Base-by-base conservation (phyloP, 2,888 invertebrate species). In the Odontomyia ornata region DNA sequence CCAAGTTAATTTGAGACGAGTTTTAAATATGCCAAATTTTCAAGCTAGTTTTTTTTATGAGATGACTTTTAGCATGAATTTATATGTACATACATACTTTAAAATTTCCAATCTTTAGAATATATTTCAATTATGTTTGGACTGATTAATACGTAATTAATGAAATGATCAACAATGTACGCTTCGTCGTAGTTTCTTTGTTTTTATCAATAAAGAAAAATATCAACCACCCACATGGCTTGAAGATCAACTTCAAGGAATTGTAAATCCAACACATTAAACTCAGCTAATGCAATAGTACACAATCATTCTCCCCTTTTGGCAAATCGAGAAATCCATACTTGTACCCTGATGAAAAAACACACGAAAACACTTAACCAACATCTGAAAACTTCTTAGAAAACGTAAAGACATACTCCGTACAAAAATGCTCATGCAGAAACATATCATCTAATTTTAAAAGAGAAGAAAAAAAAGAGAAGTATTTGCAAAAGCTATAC, bases 401-500 rank as follows among this genome's bases (percentile, higher is more conserved):
- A 18, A 60, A 52, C 15, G 18, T 11, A 60, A n/a, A 25, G n/a
- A 25, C 25, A n/a, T n/a, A n/a, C n/a, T n/a, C n/a, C n/a, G 11
- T 64, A 64, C 64, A 64, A 64, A 64, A 64, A 27, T 30, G n/a
- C 30, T 67, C 67, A 11, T 43, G 36, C 23, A 67, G 46, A 43
- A 46, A 67, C 27, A 46, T 36, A 36, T 67, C 67, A 64, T 67
- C 28, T 46, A 5, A 46, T 43, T 67, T 67, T 67, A 36, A 67
- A 28, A 28, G 67, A 25, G n/a, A 15, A 4, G 13, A 52, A 52
- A 60, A 43, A 67, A 36, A 52, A 52, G 23, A 43, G 43, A 36
- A 43, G 67, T 67, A 67, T 64, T 64, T 28, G 64, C 64, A 15
- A 13, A 64, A 64, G 64, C 23, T 64, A n/a, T 64, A n/a, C 64